phyloP scores from a whole-genome alignment of 2,113 vertebrate species.

The Corythaixoides concolor region DNA sequence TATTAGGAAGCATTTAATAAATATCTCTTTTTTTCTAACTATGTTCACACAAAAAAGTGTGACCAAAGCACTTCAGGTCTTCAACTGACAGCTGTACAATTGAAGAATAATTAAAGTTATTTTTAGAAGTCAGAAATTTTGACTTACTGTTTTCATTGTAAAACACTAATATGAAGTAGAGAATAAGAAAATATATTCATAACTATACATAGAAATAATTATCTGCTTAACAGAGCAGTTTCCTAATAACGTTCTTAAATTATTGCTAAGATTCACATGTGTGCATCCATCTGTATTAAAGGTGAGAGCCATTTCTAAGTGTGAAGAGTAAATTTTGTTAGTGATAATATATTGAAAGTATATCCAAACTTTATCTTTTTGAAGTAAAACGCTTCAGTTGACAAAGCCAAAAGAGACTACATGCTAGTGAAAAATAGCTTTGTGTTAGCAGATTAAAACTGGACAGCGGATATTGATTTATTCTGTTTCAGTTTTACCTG shows the following conservation, averaged over 20 bases:
- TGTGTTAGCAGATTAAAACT: not conserved
- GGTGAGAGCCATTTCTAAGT: not conserved
- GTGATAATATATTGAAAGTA: not conserved
- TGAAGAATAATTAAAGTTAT: not conserved
- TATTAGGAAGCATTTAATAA: not conserved
- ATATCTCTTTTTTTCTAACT: not conserved
- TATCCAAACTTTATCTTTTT: not conserved
- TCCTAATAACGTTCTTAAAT: not conserved
- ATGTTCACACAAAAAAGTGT: not conserved
- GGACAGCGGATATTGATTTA: not conserved
- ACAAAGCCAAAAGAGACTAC: not conserved
- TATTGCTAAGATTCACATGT: not conserved
- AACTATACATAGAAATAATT: not conserved
- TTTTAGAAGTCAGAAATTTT: not conserved
- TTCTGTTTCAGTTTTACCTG: not conserved
- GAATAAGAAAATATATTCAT: not conserved
- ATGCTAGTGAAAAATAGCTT: not conserved
- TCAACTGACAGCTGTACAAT: not conserved
- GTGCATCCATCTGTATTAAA: not conserved
- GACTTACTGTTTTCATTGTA: not conserved
- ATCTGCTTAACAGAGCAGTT: not conserved
- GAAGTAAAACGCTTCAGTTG: not conserved
- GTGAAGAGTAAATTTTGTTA: not conserved
- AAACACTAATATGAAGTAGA: not conserved
- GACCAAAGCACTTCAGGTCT: not conserved